Base-by-base conservation (phyloP, 1,140 invertebrate genomes). In the Microplitis mediator region DNA sequence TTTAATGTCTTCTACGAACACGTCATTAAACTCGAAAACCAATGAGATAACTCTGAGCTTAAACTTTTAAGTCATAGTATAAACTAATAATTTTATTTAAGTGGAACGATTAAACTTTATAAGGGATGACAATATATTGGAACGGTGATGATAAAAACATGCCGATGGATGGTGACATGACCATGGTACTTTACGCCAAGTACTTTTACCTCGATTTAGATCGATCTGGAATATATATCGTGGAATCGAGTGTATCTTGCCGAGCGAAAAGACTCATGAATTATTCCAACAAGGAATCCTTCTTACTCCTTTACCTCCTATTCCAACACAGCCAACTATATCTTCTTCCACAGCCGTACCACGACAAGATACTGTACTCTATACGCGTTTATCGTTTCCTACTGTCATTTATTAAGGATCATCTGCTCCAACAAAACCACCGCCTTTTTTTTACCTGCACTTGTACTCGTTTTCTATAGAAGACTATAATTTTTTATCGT, bases 381-480 rank as follows among this genome's bases (percentile, higher is more conserved):
- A 6, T 45, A 45, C 5, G 39, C 39, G 39, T 45, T 45, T 45
- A 45, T 45, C 39, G 39, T 45, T 8, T 45, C 63, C 32, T 31
- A 16, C n/a, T 32, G 65, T 50, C 65, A 67, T 67, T 67, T 67
- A 67, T 67, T 67, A 54, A 50, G 11, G 50, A 67, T 67, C 45
- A 67, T 50, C 65, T 67, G 50, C 1, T 54, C 3, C 6, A 36
- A 67, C 65, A 67, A 67, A 67, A 54, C 65, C 51, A 23, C 32
- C 51, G 45, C 23, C 0, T 2, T 2, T 23, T 23, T 23, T 23
- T 23, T 23, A 1, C 2, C 23, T 23, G 1, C 23, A 23, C 23
- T 23, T 23, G 23, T 23, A 23, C 23, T 23, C 23, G 23, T 23
- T 23, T 23, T 23, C 23, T 23, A 23, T 23, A 23, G 2, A 23